These are phyloP conservation scores for Grapholita molesta DNA, from an alignment of 1,140 invertebrate genomes.

Conservation along the genomic window DNA sequence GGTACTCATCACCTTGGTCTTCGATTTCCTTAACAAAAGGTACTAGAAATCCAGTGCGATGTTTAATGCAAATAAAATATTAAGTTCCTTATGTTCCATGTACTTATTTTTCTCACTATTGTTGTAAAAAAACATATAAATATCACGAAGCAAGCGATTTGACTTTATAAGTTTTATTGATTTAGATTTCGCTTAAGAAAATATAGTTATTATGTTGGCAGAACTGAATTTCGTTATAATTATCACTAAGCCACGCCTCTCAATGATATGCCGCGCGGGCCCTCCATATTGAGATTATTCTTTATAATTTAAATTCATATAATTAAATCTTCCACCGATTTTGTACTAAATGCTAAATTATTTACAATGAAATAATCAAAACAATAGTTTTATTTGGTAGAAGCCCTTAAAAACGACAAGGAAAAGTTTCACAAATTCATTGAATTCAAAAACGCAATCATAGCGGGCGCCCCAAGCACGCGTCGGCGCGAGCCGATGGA, in stretches of 20 bases:
- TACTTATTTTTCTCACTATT: constrained; percentile 15
- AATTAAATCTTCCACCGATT: constrained; percentile 61
- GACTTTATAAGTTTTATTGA: background rate
- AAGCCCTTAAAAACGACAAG: constrained; percentile 56
- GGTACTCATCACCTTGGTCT: constrained; percentile 8
- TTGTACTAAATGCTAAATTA: constrained; percentile 71
- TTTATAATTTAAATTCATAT: constrained; percentile 33
- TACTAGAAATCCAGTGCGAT: constrained; percentile 1
- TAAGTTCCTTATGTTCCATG: background rate
- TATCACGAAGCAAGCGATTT: constrained; percentile 6
- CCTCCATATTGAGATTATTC: constrained; percentile 28
- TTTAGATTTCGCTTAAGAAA: constrained; percentile 11
- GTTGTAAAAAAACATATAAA: constrained; percentile 8
- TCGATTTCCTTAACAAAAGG: background rate
- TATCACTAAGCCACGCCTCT: constrained; percentile 20
- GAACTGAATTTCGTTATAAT: background rate
- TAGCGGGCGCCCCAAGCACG: constrained; percentile 35
- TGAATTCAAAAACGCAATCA: constrained; percentile 17
- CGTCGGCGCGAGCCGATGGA: constrained; percentile 68
- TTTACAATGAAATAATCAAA: constrained; percentile 54
- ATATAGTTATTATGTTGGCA: constrained; percentile 10
- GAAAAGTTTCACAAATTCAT: constrained; percentile 29
- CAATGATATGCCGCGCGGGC: constrained; percentile 22
- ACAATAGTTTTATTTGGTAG: constrained; percentile 61
- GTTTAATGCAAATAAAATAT: background rate